Base-by-base conservation (phyloP, 1,140 invertebrate species). In the Penaeus indicus region DNA sequence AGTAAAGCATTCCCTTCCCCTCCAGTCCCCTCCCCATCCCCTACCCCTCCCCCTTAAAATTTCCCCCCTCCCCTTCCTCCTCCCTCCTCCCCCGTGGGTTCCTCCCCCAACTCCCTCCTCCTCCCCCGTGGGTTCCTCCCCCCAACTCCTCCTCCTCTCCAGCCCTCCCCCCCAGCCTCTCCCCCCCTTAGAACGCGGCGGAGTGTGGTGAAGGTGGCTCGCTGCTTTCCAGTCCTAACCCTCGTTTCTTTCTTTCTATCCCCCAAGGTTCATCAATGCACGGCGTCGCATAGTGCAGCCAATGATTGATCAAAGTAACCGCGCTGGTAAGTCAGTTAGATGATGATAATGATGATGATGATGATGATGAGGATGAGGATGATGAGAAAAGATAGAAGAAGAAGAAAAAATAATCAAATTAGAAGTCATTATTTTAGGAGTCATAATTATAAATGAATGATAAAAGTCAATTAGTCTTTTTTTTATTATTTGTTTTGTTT, bases 211-310 rank as follows among this genome's bases (percentile, higher is more conserved):
- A 77, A 67, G 81, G 81, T 77, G 54, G 54, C 81, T 62, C 86
- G 79, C 81, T 54, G 81, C 81, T 84, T 54, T 88, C 32, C 78
- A 25, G 61, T 88, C 86, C 79, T 88, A 88, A 88, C 86, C 86
- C 81, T 79, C 88, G 81, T 79, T 85, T 25, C 86, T 91, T 81
- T 91, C 89, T 89, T 75, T 88, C 86, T 86, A 80, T 83, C 81
- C 86, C 85, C 89, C 62, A 89, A 90, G 97, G 97, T 98, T 98
- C 93, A 98, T 99, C 91, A 99, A 99, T 94, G 98, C 97, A 2
- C 94, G 98, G 79, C 94, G 98, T 90, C 94, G 98, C 84, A 99
- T 99, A 91, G 93, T 99, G 27, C 97, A 97, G 92, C 97, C 97
- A 4, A 98, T 98, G 97, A 93, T 98, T 38, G 97, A 97, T 92